These are phyloP conservation scores for Mormyrus lacerda DNA, from an alignment of 2,113 vertebrate genomes.

Conservation along the genomic window DNA sequence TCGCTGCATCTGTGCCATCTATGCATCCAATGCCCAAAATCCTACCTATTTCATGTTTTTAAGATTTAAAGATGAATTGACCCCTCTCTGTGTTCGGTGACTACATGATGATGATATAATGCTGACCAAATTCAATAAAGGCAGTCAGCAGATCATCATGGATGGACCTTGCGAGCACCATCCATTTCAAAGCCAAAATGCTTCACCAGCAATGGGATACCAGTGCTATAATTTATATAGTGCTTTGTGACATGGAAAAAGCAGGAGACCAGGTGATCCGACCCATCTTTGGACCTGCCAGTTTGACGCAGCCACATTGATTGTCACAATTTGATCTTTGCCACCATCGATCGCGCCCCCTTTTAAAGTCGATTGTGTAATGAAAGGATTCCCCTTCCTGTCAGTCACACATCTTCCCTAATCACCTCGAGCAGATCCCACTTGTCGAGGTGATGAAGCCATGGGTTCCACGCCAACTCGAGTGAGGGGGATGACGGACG, in stretches of 20 bases:
- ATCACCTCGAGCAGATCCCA: slow-evolving; percentile 48
- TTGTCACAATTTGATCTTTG: slow-evolving; percentile 56
- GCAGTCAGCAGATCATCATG: background rate
- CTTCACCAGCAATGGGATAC: background rate
- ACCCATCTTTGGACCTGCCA: slow-evolving; percentile 42
- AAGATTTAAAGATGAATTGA: background rate
- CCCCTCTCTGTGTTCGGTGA: background rate
- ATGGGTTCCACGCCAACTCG: slow-evolving; percentile 37
- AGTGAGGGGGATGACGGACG: slow-evolving; percentile 33
- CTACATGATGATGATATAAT: background rate
- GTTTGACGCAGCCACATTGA: slow-evolving; percentile 55
- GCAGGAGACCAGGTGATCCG: slow-evolving; percentile 19
- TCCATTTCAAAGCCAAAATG: background rate
- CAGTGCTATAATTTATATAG: background rate
- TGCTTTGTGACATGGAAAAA: background rate
- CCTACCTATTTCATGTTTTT: background rate
- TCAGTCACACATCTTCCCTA: slow-evolving; percentile 57
- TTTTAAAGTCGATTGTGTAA: slow-evolving; percentile 45
- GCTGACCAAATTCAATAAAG: background rate
- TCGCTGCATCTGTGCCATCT: background rate
- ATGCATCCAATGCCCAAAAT: background rate
- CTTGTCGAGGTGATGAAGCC: slow-evolving; percentile 45
- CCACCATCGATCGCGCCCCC: slow-evolving; percentile 50
- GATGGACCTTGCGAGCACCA: background rate
- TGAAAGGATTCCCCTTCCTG: slow-evolving; percentile 63